phyloP scores from a whole-genome alignment of 2,888 invertebrate species.

The Embidobia sp. region DNA sequence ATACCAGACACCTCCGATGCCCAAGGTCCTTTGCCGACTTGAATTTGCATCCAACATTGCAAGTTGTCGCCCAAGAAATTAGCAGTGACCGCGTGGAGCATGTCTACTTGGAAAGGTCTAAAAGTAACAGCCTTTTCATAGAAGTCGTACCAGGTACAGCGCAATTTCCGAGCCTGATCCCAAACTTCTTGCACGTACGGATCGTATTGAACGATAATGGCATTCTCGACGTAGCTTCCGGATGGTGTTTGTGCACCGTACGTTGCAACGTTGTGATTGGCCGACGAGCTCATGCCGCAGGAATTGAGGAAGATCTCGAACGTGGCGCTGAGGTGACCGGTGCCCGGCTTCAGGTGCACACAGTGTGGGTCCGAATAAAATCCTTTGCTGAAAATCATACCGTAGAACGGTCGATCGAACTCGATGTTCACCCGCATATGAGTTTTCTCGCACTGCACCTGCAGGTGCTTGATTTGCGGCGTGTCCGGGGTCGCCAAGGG shows the following conservation, averaged over 20 bases:
- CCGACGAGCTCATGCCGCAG: constrained; percentile 97
- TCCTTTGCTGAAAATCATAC: constrained; percentile 97
- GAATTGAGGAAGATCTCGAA: constrained; percentile 96
- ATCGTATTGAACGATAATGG: constrained; percentile 97
- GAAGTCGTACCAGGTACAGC: constrained; percentile 97
- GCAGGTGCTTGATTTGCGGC: constrained; percentile 95
- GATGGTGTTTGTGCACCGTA: constrained; percentile 95
- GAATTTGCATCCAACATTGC: constrained; percentile 99
- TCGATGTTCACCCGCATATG: constrained; percentile 97
- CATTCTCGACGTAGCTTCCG: constrained; percentile 96
- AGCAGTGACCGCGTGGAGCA: constrained; percentile 96
- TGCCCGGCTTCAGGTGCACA: constrained; percentile 94
- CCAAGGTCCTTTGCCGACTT: constrained; percentile 98
- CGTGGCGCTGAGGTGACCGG: constrained; percentile 94
- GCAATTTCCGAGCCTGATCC: constrained; percentile 95
- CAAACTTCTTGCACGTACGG: constrained; percentile 97
- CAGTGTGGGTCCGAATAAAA: constrained; percentile 96
- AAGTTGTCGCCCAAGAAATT: constrained; percentile 97
- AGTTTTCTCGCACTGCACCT: constrained; percentile 97
- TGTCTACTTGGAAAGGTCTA: constrained; percentile 97
- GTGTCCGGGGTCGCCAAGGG: constrained; percentile 93
- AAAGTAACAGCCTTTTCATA: constrained; percentile 97
- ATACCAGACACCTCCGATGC: constrained; percentile 98
- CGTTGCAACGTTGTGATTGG: constrained; percentile 91
- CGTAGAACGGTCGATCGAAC: constrained; percentile 96